Base-by-base conservation (phyloP, 1,140 invertebrate genomes). In the Pantala flavescens region DNA sequence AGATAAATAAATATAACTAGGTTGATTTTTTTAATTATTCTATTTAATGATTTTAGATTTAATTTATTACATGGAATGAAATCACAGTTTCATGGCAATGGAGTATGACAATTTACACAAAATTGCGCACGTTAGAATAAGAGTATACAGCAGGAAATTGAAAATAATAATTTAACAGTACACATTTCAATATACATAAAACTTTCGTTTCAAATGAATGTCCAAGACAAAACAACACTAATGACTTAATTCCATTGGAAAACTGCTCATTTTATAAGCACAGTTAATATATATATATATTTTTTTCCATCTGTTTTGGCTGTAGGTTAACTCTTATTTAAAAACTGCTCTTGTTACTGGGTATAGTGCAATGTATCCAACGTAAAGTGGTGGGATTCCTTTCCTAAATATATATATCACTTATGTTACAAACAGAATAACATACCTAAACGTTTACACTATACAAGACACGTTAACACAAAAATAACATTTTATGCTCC, bases 131-230 rank as follows among this genome's bases (percentile, higher is more conserved):
- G 49, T 7, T 63, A 63, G 14, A 63, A 63, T 63, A 63, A 63
- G 14, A 63, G 49, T 7, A 63, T 63, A 63, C 49, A 63, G 49
- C n/a, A 63, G 49, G 28, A 63, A 63, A 63, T 63, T 63, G 49
- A 63, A 49, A 63, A 63, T 63, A 63, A 63, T 63, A 63, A 63
- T 63, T 63, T 63, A 63, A 63, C 49, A 63, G 49, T 63, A 63
- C 49, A 63, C 49, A 63, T 63, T 19, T 63, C 49, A 63, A 63
- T 63, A 63, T 63, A 63, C 49, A 63, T 63, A 63, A 49, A 63
- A 21, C 14, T 36, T 36, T 63, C 49, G 14, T 63, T 63, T 63
- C n/a, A 63, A 63, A 63, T 7, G 14, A 63, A 63, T 63, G 49
- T 63, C 49, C 49, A 63, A 63, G 49, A 63, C 49, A 63, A 63